These are phyloP conservation scores for Fregata magnificens DNA, from an alignment of 2,113 vertebrate genomes.

Conservation along the genomic window DNA sequence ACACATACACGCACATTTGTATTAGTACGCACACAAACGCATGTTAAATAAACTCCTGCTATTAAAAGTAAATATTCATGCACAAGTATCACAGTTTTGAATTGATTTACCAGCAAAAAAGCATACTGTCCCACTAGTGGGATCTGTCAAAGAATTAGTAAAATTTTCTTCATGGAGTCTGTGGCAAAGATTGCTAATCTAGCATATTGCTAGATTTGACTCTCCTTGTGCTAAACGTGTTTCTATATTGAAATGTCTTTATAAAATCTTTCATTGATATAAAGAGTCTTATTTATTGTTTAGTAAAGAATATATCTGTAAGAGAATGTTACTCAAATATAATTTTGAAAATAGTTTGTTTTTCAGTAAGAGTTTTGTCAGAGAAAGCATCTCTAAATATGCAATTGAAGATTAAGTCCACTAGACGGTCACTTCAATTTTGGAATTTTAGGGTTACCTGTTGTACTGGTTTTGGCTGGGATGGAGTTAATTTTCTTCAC, in stretches of 20 bases:
- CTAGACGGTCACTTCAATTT: neutral
- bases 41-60: neutral
- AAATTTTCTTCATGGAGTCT: neutral
- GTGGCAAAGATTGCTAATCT: neutral
- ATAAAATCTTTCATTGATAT: neutral
- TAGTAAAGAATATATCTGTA: neutral
- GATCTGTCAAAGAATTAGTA: neutral
- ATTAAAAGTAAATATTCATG: neutral
- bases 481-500: neutral
- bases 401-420: neutral
- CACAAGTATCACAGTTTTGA: neutral
- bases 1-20: neutral
- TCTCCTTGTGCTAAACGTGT: neutral
- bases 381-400: neutral
- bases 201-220: neutral
- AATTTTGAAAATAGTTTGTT: neutral
- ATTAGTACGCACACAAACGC: neutral
- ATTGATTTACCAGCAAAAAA: neutral
- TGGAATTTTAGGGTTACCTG: neutral
- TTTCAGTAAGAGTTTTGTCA: neutral
- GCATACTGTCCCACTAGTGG: neutral
- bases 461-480: neutral
- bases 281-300: neutral
- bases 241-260: neutral
- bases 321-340: neutral